These are phyloP conservation scores for Venturia canescens DNA, from an alignment of 1,140 invertebrate genomes.

Conservation along the genomic window DNA sequence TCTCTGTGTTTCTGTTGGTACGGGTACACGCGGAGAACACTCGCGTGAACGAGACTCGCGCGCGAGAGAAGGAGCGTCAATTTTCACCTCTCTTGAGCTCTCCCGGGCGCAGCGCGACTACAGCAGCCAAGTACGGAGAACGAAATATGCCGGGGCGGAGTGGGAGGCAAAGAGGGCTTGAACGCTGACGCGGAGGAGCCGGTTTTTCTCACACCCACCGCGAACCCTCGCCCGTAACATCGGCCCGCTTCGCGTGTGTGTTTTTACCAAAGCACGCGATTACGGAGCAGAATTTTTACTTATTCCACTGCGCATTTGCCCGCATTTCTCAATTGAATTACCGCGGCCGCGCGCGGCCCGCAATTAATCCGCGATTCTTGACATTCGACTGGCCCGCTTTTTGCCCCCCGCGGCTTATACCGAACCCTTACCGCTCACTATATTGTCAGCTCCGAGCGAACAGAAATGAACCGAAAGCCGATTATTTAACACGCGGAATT, in stretches of 20 bases:
- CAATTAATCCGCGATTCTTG: too few relatives aligned
- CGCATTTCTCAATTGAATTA: not conserved
- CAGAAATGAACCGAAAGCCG: too few relatives aligned
- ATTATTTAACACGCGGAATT: too few relatives aligned
- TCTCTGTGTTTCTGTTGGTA: not conserved
- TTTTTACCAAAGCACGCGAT: not conserved
- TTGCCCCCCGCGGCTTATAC: too few relatives aligned
- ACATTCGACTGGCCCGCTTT: too few relatives aligned
- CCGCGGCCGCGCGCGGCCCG: too few relatives aligned
- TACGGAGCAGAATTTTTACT: not conserved
- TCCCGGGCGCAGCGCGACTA: not conserved
- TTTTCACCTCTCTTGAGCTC: conserved; percentile 34
- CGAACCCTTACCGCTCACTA: too few relatives aligned
- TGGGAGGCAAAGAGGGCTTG: conserved; percentile 28
- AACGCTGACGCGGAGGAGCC: conserved; percentile 35
- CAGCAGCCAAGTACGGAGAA: not conserved
- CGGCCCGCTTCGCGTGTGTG: not conserved
- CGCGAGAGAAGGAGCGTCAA: conserved; percentile 6
- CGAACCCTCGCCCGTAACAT: not conserved
- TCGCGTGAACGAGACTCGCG: not conserved
- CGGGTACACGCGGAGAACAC: not conserved
- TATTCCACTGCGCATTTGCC: not conserved
- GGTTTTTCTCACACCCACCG: conserved; percentile 63
- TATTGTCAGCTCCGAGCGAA: too few relatives aligned
- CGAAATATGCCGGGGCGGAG: conserved; percentile 33